phyloP scores from a whole-genome alignment of 2,888 invertebrate genomes.

The Drosophila leonis region DNA sequence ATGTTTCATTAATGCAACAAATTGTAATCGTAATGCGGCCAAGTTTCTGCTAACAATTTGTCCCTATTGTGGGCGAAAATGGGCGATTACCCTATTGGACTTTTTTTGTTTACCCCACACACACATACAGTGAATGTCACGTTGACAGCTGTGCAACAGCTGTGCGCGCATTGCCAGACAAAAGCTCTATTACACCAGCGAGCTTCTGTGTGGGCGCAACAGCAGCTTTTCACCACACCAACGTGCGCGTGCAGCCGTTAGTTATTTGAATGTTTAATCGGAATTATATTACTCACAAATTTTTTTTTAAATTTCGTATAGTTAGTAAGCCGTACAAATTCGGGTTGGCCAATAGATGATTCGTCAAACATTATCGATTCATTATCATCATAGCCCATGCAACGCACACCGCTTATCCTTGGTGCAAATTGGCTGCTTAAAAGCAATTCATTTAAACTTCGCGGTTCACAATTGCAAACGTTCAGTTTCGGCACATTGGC shows the following conservation, averaged over 20 bases:
- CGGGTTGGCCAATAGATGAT: not conserved
- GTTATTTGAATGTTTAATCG: conserved; percentile 23
- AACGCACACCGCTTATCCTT: no score
- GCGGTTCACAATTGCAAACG: not conserved
- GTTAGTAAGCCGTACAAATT: not conserved
- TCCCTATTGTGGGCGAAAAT: conserved; percentile 44
- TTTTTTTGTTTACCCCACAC: conserved; percentile 67
- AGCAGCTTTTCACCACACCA: conserved; percentile 25
- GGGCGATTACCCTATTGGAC: conserved; percentile 50
- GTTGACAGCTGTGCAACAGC: conserved; percentile 64
- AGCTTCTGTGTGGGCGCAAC: conserved; percentile 36
- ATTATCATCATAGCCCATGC: conserved; percentile 3
- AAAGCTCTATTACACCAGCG: conserved; percentile 43
- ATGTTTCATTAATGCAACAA: conserved; percentile 50
- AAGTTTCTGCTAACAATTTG: conserved; percentile 33
- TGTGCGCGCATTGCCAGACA: conserved; percentile 37
- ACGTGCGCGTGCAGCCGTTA: conserved; percentile 22
- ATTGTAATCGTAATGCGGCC: conserved; percentile 1
- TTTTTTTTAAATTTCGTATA: not conserved
- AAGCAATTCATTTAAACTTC: not conserved
- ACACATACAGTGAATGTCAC: conserved; percentile 32
- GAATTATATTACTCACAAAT: not conserved
- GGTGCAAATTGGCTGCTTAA: not conserved
- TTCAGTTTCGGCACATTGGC: not conserved
- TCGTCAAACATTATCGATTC: not conserved